Conservation (phyloP, 1,140 invertebrate species). For the Chionoecetes opilio region DNA sequence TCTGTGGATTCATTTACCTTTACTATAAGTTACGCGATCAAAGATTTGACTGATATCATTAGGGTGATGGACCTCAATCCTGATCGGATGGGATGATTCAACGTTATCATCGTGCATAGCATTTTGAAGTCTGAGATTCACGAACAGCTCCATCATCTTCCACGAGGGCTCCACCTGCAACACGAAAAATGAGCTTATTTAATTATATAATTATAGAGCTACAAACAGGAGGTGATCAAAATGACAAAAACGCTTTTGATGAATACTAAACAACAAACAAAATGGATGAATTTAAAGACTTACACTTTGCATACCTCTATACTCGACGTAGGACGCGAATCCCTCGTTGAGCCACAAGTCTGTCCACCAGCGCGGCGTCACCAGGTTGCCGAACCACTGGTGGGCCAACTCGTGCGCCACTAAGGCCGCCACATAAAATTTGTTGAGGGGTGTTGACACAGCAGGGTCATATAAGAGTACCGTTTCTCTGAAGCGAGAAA, state of each 20-base stretch:
- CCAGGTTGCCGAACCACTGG: constrained; percentile 84
- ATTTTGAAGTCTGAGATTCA: constrained; percentile 86
- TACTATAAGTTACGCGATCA: constrained; percentile 95
- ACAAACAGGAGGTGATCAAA: background rate
- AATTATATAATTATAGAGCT: constrained; percentile 82
- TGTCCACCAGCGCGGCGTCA: constrained; percentile 85
- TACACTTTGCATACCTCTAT: constrained; percentile 81
- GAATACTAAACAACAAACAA: background rate
- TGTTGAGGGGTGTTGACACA: constrained; percentile 88
- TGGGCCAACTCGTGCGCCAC: constrained; percentile 87
- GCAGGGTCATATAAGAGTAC: constrained; percentile 92
- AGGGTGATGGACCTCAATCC: constrained; percentile 92
- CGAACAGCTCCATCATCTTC: constrained; percentile 63
- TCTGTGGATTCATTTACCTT: constrained; percentile 87
- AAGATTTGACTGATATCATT: constrained; percentile 97
- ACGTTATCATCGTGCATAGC: constrained; percentile 93
- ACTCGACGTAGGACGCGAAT: constrained; percentile 81
- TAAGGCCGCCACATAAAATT: constrained; percentile 90
- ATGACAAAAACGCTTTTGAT: too few relatives aligned
- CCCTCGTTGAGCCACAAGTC: constrained; percentile 86
- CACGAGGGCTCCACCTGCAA: constrained; percentile 70
- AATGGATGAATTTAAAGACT: constrained; percentile 76
- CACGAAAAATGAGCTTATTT: background rate
- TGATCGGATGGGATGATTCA: constrained; percentile 95
- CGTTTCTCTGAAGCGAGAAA: constrained; percentile 88